Evolutionary conservation across 2,113 vertebrate species (phyloP).

Genomic region (Gnathonemus echidnorhynchus): DNA sequence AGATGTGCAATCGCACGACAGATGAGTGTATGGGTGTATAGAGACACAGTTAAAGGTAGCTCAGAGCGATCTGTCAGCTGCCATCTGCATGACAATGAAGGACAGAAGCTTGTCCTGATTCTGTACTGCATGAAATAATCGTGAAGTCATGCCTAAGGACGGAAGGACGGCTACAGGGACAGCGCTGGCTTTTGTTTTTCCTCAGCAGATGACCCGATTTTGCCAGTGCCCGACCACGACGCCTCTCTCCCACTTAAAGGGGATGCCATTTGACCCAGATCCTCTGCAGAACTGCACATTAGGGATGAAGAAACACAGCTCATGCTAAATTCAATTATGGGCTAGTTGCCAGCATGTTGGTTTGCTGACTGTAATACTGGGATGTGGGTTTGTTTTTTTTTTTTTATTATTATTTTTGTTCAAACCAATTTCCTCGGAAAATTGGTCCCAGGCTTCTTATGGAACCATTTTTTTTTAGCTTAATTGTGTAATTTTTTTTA

Average conservation of each 20-base stretch:
- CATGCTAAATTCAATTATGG: constrained; percentile 36
- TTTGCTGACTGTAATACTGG: background rate
- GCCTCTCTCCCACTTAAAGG: constrained; percentile 3
- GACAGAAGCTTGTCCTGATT: background rate
- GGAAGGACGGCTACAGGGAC: background rate
- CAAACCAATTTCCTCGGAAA: background rate
- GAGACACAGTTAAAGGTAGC: background rate
- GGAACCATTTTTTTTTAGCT: background rate
- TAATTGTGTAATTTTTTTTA: background rate
- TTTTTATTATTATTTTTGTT: background rate
- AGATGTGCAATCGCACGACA: background rate
- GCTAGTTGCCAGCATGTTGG: constrained; percentile 21
- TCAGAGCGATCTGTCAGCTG: background rate
- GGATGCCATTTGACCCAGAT: constrained; percentile 29
- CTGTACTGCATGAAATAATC: constrained; percentile 25
- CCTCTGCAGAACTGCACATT: constrained; percentile 29
- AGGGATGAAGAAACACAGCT: constrained; percentile 34
- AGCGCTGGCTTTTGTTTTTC: constrained; percentile 18
- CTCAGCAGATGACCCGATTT: constrained; percentile 4
- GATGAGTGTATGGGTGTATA: background rate
- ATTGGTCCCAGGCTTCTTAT: background rate
- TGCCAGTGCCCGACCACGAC: background rate
- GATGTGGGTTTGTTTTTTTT: background rate
- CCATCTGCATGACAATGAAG: background rate
- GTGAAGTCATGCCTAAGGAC: constrained; percentile 20